Evolutionary conservation across 1,140 invertebrate species (phyloP), one percentile per base, ranked within the genome.

Genomic region (Eriosoma lanigerum): DNA sequence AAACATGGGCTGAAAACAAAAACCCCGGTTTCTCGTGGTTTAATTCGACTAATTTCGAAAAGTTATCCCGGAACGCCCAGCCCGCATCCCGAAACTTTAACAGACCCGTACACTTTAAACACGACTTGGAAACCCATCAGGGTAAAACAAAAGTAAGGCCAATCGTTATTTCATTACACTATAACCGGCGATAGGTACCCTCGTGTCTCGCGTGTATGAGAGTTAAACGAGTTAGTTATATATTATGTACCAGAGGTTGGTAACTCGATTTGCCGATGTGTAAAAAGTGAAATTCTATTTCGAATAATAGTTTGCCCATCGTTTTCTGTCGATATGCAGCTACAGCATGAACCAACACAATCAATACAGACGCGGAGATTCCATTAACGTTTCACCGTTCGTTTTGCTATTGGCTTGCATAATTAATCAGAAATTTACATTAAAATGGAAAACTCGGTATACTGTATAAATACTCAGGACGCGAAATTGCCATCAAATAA

Each of bases 141-240:
- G 54, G 72, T 32, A 76, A 56, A 76, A 38, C 52, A 10, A 48
- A 62, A 29, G 75, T 78, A 78, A 78, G 56, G 46, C 52, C 56
- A 62, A 60, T 78, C 56, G 21, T 78, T 78, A 78, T 78, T 78
- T 78, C 75, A 78, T 78, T 78, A 78, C 56, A 26, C 1, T 21
- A n/a, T 38, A 8, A 8, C 32, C 8, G 3, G 32, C 3, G 32
- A 3, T 38, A 38, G 32, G 32, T 38, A 38, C 32, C 32, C 32
- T 38, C 32, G 21, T 70, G 12, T 15, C 17, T 70, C 6, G 10
- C 26, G 6, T 70, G 66, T 26, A 29, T 29, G 50, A 5, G 50
- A 38, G 72, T 56, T 76, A 76, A 76, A 76, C 21, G 54, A 56
- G 19, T 21, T 44, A 76, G 13, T 0, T 32, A n/a, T n/a, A n/a